Conservation (phyloP, 2,113 vertebrate species). For the Oreochromis niloticus region DNA sequence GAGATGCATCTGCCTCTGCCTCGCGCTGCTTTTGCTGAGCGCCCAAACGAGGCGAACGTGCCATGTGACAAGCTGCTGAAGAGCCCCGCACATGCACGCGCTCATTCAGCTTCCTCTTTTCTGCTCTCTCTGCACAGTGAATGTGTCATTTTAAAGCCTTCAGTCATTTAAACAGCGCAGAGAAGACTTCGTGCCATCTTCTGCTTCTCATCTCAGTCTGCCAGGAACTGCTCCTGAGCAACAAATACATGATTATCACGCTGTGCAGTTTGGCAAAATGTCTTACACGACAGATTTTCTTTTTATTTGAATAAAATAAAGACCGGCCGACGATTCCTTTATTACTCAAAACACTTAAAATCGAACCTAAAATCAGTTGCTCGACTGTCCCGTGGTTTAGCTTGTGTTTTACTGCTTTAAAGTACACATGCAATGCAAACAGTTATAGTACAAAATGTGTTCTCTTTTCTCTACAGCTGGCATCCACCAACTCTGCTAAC, state of each 20-base stretch:
- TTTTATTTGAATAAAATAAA: background rate
- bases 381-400: background rate
- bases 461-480: constrained; percentile 24
- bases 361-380: background rate
- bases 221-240: background rate
- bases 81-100: background rate
- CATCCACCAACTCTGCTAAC: constrained; percentile 58
- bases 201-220: constrained; percentile 10
- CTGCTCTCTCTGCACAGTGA: background rate
- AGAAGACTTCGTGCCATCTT: background rate
- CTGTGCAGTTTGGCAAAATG: background rate
- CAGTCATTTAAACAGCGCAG: background rate
- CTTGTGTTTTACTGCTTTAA: background rate
- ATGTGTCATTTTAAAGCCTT: background rate
- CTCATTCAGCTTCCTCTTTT: background rate
- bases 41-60: background rate
- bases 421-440: background rate
- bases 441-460: background rate
- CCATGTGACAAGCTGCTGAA: background rate
- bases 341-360: background rate
- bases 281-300: background rate
- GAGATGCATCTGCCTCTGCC: background rate
- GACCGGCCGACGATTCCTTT: background rate
- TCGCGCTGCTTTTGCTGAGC: background rate
- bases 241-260: background rate